Base-by-base conservation (phyloP, 2,113 vertebrate species). In the Prunella fulvescens region DNA sequence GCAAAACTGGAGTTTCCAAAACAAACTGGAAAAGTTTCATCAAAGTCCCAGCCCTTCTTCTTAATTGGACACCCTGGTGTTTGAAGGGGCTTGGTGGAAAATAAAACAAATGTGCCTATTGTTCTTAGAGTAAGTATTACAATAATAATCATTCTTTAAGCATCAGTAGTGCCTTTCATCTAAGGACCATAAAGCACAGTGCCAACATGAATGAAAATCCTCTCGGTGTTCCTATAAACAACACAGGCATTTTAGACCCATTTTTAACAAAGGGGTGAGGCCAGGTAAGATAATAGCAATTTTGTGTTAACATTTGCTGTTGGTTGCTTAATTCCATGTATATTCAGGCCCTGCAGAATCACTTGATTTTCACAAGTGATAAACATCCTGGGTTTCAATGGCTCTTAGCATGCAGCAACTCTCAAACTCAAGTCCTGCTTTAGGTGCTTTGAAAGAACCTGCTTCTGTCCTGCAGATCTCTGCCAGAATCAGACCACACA, bases 141-240 rank as follows among this genome's bases (percentile, higher is more conserved):
- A 92, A 95, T 86, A 96, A 90, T 93, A 78, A 95, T 88, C 56
- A 81, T 95, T 94, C 95, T 88, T 94, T 94, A 94, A 95, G 95
- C 92, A 83, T 92, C 92, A 64, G 72, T 86, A 95, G 82, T 93
- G 94, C 82, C 90, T 97, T 96, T 97, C 93, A 95, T 95, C 93
- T 96, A 83, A 95, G 92, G 76, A 60, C 72, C 65, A 78, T 93
- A 96, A 96, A 93, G 69, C 93, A 94, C 72, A 57, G 61, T 61
- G 81, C 81, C 81, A 93, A 84, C 76, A 74, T 40, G 88, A 90
- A 88, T 93, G 81, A 90, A 86, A 77, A 81, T 24, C 60, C 56
- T 86, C 76, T 80, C 0, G 2, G 82, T 88, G 72, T 26, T 92
- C 82, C 60, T 73, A 40, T 47, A 90, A 94, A 93, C 35, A 77